These are phyloP conservation scores for Dryococelus australis DNA, from an alignment of 2,888 invertebrate species.

Conservation along the genomic window DNA sequence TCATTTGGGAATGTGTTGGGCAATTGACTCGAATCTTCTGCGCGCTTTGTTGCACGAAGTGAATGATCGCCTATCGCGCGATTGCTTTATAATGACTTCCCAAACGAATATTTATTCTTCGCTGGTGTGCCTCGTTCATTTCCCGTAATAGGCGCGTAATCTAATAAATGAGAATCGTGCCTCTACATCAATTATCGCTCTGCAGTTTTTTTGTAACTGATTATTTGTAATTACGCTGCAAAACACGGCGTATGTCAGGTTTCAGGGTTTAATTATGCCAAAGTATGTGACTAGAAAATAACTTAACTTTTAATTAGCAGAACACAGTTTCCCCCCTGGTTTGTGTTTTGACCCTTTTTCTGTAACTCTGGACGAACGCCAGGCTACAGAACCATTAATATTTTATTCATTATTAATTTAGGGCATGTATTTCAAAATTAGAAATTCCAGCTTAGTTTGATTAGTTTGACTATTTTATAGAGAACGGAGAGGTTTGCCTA, in stretches of 20 bases:
- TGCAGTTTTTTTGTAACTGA: neutral
- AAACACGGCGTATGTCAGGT: neutral
- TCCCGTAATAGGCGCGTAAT: neutral
- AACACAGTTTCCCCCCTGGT: too few species aligned
- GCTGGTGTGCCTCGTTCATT: neutral
- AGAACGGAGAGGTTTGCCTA: too few species aligned
- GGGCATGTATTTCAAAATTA: too few species aligned
- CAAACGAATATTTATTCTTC: conserved; percentile 9
- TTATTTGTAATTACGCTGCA: neutral
- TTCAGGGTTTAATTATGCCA: neutral
- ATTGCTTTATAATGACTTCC: conserved; percentile 11
- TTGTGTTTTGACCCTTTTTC: too few species aligned
- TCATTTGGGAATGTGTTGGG: neutral
- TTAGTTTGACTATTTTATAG: too few species aligned
- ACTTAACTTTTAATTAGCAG: too few species aligned
- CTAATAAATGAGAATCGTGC: neutral
- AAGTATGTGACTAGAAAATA: neutral
- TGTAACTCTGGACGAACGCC: too few species aligned
- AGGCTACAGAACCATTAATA: too few species aligned
- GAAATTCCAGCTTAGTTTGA: too few species aligned
- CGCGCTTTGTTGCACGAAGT: neutral
- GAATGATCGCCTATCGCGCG: conserved; percentile 5
- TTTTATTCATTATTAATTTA: too few species aligned
- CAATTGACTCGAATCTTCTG: neutral
- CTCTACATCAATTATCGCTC: neutral